These are phyloP conservation scores for Nettapus auritus DNA, from an alignment of 2,113 vertebrate genomes.

Conservation along the genomic window DNA sequence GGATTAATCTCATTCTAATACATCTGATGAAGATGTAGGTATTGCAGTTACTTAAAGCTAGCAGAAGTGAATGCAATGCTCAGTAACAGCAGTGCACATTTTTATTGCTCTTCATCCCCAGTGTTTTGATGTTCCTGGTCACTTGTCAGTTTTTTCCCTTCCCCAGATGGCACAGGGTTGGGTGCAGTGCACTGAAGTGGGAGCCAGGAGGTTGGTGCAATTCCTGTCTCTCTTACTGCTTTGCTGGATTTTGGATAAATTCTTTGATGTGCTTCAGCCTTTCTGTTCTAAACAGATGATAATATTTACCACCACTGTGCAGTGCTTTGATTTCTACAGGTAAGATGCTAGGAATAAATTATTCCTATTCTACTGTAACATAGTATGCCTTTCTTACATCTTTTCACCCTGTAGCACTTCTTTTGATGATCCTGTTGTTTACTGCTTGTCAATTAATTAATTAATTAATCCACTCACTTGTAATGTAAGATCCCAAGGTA, in stretches of 20 bases:
- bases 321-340: not conserved
- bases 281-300: not conserved
- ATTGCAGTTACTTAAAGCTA: not conserved
- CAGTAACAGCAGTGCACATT: not conserved
- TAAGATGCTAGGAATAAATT: not conserved
- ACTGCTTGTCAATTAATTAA: not conserved
- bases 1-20: not conserved
- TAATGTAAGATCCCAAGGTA: too few species aligned
- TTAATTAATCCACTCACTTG: too few species aligned
- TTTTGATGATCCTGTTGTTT: not conserved
- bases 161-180: not conserved
- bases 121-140: not conserved
- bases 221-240: not conserved
- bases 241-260: not conserved
- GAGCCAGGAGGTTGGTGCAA: not conserved
- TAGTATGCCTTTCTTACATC: not conserved
- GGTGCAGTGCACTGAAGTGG: fast-evolving
- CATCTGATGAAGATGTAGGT: not conserved
- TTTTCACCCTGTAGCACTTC: not conserved
- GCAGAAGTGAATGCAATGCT: not conserved
- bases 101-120: not conserved
- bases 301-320: not conserved
- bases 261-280: not conserved
- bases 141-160: not conserved
- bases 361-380: not conserved